phyloP scores from a whole-genome alignment of 2,888 invertebrate species.

The Masnerella sp. region DNA sequence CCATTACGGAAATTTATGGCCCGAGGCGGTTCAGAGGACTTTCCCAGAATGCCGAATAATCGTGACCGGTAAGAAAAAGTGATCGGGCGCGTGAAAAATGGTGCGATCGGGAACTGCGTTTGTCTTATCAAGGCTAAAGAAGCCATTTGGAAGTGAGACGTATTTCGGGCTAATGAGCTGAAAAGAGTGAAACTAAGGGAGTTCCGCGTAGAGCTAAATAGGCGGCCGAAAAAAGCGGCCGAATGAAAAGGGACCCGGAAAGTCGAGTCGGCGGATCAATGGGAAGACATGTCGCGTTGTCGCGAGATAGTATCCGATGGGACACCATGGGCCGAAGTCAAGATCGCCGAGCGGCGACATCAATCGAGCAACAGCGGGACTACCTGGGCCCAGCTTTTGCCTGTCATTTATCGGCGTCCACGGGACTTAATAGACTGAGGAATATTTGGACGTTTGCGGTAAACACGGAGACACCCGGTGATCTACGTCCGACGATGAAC shows the following conservation, averaged over 20 bases:
- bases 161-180: constrained; percentile 61
- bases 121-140: constrained; percentile 56
- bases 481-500: constrained; percentile 74
- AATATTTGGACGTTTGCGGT: constrained; percentile 77
- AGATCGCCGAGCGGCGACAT: constrained; percentile 69
- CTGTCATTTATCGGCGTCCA: constrained; percentile 61
- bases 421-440: constrained; percentile 74
- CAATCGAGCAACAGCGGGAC: constrained; percentile 63
- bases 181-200: constrained; percentile 25
- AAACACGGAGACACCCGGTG: constrained; percentile 77
- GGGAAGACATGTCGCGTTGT: constrained; percentile 73
- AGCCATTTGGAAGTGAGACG: constrained; percentile 65
- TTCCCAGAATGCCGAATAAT: constrained; percentile 1
- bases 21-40: constrained; percentile 9
- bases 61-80: no score
- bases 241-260: constrained; percentile 34
- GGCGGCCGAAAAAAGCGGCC: constrained; percentile 13
- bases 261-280: constrained; percentile 73
- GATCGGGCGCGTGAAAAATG: constrained; percentile 47
- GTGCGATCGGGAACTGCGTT: constrained; percentile 13
- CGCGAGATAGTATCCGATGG: constrained; percentile 71
- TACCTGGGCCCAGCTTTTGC: constrained; percentile 65
- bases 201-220: constrained; percentile 18
- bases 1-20: no score
- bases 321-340: constrained; percentile 58